These are phyloP conservation scores for Cynocephalus volans DNA, from an alignment of 2,113 vertebrate species.

Conservation along the genomic window DNA sequence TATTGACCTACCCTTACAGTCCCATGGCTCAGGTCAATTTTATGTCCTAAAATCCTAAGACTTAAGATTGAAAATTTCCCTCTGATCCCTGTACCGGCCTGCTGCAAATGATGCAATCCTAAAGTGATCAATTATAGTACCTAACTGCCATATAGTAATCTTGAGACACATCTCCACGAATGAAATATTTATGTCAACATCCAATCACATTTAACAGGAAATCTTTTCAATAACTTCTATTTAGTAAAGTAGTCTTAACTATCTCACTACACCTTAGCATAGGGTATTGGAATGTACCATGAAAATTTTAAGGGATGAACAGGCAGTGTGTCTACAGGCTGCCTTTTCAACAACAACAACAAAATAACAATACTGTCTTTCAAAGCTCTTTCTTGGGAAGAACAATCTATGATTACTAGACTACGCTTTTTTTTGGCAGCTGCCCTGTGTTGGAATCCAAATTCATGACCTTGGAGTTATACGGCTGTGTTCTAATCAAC, in stretches of 20 bases:
- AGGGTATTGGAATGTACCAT: not conserved
- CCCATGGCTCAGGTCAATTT: not conserved
- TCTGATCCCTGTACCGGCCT: not conserved
- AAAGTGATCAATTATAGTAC: not conserved
- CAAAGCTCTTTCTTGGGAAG: not conserved
- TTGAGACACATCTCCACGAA: not conserved
- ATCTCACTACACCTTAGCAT: not conserved
- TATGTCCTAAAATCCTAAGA: not conserved
- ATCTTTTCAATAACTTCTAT: slow-evolving; percentile 3
- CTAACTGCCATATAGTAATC: not conserved
- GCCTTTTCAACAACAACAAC: not conserved
- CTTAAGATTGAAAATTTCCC: not conserved
- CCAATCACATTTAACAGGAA: slow-evolving; percentile 15
- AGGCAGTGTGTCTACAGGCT: not conserved
- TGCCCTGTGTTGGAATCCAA: too few species aligned
- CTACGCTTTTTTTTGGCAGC: too few species aligned
- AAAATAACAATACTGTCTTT: not conserved
- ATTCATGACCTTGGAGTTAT: too few species aligned
- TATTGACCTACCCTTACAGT: not conserved
- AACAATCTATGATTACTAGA: slow-evolving; percentile 15
- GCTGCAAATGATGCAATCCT: not conserved
- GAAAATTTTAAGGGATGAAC: not conserved
- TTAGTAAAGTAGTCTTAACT: not conserved
- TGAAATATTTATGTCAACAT: slow-evolving; percentile 16
- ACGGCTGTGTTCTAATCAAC: too few species aligned